A percentile compares a stretch with the other conserved stretches of the same genome.
These are phyloP conservation scores for Hycleus cichorii DNA, from an alignment of 1,140 invertebrate genomes.

Conservation along the genomic window DNA sequence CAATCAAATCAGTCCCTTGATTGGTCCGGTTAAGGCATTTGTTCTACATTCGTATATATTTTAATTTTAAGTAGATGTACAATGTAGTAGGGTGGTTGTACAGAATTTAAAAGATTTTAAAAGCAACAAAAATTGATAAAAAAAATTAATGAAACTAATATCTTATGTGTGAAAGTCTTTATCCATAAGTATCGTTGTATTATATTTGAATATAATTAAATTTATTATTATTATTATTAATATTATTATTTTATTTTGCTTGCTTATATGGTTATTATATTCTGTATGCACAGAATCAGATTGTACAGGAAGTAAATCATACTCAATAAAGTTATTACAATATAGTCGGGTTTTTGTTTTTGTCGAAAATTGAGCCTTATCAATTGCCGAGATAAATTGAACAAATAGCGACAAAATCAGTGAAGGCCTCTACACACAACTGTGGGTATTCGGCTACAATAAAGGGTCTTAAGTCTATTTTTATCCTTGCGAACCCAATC, in stretches of 20 bases:
- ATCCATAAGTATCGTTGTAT: constrained; percentile 29
- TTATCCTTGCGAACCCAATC: not conserved
- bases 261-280: constrained; percentile 33
- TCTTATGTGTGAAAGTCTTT: constrained; percentile 22
- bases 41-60: not conserved
- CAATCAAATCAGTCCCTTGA: too few species aligned
- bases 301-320: constrained; percentile 36
- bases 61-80: constrained; percentile 28
- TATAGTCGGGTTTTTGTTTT: not conserved
- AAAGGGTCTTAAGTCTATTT: constrained; percentile 3
- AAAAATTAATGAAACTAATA: constrained; percentile 20
- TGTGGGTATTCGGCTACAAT: too few species aligned
- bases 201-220: constrained; percentile 37
- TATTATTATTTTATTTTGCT: constrained; percentile 28
- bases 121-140: not conserved
- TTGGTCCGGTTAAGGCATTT: too few species aligned
- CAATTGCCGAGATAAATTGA: not conserved
- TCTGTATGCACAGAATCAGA: constrained; percentile 35
- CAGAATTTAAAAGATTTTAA: constrained; percentile 27
- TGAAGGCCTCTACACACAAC: too few species aligned
- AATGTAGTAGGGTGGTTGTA: constrained; percentile 36
- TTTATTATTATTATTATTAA: constrained; percentile 30
- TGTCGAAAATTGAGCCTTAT: not conserved
- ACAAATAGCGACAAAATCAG: not conserved
- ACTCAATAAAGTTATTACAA: constrained; percentile 34